Base-by-base conservation (phyloP, 2,888 invertebrate species). In the Pecten maximus region DNA sequence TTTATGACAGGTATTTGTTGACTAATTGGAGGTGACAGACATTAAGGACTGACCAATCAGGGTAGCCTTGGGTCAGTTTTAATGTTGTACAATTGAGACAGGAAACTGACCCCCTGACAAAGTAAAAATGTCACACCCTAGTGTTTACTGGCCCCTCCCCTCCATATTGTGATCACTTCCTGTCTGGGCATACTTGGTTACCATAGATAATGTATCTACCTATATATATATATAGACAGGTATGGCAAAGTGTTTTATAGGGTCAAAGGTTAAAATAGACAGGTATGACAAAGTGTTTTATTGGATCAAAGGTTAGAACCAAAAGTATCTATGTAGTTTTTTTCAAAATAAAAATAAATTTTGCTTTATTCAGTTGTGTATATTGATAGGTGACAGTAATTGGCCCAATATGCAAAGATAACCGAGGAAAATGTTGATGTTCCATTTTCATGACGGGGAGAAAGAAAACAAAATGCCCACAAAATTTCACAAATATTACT, bases 1-100 rank as follows among this genome's bases (percentile, higher is more conserved):
- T 74, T 74, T 74, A 74, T 74, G 74, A 35, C 74, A 74, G 74
- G 74, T 15, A 74, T 74, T 74, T 74, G 23, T 74, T 74, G 74
- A 74, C 74, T 74, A 74, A 74, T 35, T 74, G n/a, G n/a, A 35
- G 74, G 74, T 74, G 2, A 74, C 74, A 35, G 35, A 35, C 28
- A 15, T 6, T 12, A 10, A 74, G 23, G 35, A 74, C 35, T 74
- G 74, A 74, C 74, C 74, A 74, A 74, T 74, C 35, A 8, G 35
- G 10, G 35, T 74, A 74, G 74, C 74, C 35, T 35, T 8, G 74
- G 28, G 35, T 74, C 35, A 74, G 28, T 74, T 3, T 74, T 74
- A 74, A 74, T 74, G 74, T 74, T 60, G n/a, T 28, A 28, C 60
- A 15, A 50, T 50, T 8, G 2, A 60, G 74, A 74, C 74, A 74